These are phyloP conservation scores for Luscinia luscinia DNA, from an alignment of 2,797 vertebrate genomes.

Conservation along the genomic window DNA sequence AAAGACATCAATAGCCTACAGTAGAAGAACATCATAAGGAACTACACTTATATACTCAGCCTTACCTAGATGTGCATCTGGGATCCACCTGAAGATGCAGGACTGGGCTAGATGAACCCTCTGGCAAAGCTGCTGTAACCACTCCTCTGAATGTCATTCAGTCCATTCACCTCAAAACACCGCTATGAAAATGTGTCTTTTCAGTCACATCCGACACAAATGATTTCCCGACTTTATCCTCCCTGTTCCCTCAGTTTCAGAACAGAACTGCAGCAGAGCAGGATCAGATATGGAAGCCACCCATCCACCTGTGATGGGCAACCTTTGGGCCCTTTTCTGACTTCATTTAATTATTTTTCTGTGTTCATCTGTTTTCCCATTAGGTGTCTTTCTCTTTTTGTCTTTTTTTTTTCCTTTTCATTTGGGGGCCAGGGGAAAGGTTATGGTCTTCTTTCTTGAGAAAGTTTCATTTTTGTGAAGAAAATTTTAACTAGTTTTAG, in stretches of 20 bases:
- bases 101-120: neutral
- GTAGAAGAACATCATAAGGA: neutral
- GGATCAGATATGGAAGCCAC: neutral
- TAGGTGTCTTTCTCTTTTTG: neutral
- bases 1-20: neutral
- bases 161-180: neutral
- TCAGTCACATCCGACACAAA: neutral
- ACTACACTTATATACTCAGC: neutral
- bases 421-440: rapidly evolving
- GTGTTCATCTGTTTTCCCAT: neutral
- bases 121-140: neutral
- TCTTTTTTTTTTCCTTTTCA: neutral
- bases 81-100: neutral
- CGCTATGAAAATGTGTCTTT: neutral
- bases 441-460: neutral
- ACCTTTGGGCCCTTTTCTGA: neutral
- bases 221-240: neutral
- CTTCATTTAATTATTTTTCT: neutral
- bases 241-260: neutral
- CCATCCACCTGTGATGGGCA: neutral
- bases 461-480: neutral
- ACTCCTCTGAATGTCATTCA: neutral
- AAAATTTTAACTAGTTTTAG: neutral
- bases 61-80: neutral
- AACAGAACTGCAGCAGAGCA: neutral